phyloP scores from a whole-genome alignment of 2,797 vertebrate species.

The Malacoraja senta region DNA sequence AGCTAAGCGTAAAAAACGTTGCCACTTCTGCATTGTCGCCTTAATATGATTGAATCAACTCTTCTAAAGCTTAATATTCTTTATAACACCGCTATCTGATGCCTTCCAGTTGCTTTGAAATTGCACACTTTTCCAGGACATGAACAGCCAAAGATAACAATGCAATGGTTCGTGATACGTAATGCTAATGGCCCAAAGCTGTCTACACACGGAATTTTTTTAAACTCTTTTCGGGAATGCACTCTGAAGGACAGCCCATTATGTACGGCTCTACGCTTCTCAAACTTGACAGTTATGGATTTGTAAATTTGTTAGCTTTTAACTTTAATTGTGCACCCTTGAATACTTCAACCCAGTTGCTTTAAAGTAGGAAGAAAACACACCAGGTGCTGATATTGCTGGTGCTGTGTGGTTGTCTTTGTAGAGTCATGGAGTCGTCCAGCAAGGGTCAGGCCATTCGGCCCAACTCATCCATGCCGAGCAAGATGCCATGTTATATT shows the following conservation, averaged over 20 bases:
- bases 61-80: not conserved
- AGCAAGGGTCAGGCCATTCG: too few relatives aligned
- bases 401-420: not conserved
- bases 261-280: not conserved
- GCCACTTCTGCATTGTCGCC: not conserved
- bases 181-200: not conserved
- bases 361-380: not conserved
- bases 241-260: not conserved
- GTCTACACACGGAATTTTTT: not conserved
- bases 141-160: not conserved
- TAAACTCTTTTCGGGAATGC: not conserved
- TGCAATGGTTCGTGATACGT: not conserved
- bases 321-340: not conserved
- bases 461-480: too few relatives aligned
- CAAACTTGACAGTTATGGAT: not conserved
- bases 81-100: not conserved
- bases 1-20: not conserved
- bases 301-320: not conserved
- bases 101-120: not conserved
- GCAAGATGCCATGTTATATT: too few relatives aligned
- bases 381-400: not conserved
- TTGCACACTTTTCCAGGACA: not conserved
- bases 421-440: too few relatives aligned
- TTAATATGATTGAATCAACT: not conserved
- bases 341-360: not conserved